These are phyloP conservation scores for Agapornis roseicollis DNA, from an alignment of 2,113 vertebrate species.

Conservation along the genomic window DNA sequence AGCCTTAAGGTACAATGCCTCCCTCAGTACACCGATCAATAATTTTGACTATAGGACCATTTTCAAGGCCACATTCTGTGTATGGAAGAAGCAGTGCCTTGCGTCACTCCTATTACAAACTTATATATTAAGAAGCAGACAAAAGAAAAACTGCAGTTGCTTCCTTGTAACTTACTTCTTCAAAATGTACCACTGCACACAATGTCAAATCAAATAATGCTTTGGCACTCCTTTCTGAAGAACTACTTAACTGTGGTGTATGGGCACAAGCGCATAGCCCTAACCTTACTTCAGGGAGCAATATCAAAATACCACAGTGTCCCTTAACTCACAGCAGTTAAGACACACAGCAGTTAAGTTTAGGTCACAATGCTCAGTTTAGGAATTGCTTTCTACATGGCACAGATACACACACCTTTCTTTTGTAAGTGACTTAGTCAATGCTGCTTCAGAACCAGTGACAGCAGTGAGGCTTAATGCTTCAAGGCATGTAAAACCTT, in stretches of 20 bases:
- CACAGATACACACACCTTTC: not conserved
- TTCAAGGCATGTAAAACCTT: not conserved
- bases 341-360: no score
- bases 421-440: not conserved
- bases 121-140: not conserved
- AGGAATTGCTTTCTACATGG: not conserved
- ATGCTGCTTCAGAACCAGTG: not conserved
- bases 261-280: not conserved
- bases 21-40: not conserved
- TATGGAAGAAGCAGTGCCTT: not conserved
- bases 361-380: not conserved
- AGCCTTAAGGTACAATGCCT: not conserved
- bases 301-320: not conserved
- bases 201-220: not conserved
- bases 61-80: not conserved
- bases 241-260: not conserved
- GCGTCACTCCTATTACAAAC: accelerated
- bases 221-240: not conserved
- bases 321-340: not conserved
- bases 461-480: not conserved
- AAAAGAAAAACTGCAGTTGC: not conserved
- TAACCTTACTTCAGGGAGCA: not conserved
- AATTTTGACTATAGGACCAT: not conserved
- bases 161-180: not conserved
- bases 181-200: not conserved